Evolutionary conservation across 2,113 vertebrate genomes (phyloP).

Genomic region (Mustelus asterias): DNA sequence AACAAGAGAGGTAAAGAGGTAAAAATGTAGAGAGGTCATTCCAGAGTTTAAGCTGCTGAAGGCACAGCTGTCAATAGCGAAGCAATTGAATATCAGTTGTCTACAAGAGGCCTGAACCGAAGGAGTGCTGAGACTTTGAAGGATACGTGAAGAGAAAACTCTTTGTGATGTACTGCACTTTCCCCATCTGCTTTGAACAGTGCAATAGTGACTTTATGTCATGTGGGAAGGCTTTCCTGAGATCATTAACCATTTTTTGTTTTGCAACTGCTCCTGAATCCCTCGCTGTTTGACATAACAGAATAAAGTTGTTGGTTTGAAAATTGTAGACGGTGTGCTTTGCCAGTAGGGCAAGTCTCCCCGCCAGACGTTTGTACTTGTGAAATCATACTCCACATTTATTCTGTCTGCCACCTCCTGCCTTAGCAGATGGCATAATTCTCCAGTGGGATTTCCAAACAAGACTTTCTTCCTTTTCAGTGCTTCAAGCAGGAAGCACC

Average conservation of each 20-base stretch:
- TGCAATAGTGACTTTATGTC: not conserved
- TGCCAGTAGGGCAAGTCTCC: not conserved
- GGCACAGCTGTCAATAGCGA: too few species aligned
- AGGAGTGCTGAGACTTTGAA: not conserved
- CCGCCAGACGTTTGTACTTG: not conserved
- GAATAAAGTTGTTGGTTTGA: not conserved
- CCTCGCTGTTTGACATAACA: not conserved
- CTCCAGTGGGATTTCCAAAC: not conserved
- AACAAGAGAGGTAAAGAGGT: too few species aligned
- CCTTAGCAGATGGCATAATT: not conserved
- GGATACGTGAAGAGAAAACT: not conserved
- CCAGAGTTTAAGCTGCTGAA: too few species aligned
- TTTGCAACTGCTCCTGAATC: too few species aligned
- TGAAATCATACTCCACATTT: not conserved
- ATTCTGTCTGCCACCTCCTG: not conserved
- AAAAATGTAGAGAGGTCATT: too few species aligned
- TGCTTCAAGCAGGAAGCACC: not conserved
- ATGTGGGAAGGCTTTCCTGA: not conserved
- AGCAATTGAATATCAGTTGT: not conserved
- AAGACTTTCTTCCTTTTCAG: not conserved
- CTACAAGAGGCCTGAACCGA: not conserved
- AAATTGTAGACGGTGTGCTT: not conserved
- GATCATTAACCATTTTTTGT: too few species aligned
- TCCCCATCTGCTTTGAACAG: not conserved
- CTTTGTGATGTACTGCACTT: not conserved